Evolutionary conservation across 2,797 vertebrate species (phyloP).

Genomic region (Phyllotis vaccarum): DNA sequence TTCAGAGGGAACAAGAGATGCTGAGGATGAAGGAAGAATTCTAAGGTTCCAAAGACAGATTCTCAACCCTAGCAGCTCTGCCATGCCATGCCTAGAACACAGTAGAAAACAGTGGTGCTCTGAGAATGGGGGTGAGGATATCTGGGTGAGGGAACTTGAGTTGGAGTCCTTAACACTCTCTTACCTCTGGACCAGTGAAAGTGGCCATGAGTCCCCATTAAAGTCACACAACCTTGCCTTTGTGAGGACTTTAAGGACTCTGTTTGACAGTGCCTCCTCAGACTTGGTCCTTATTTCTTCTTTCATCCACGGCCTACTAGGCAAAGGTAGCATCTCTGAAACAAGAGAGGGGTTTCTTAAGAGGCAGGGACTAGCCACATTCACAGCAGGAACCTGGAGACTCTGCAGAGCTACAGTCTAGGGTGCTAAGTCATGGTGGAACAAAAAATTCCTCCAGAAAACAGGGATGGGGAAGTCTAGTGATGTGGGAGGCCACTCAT

Average conservation of each 20-base stretch:
- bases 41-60: not conserved
- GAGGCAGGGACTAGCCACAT: not conserved
- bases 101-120: not conserved
- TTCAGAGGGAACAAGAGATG: not conserved
- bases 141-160: not conserved
- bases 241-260: not conserved
- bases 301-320: not conserved
- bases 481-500: fast-evolving
- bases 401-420: not conserved
- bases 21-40: not conserved
- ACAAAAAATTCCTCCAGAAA: not conserved
- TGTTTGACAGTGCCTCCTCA: not conserved
- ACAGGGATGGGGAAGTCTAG: not conserved
- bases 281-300: not conserved
- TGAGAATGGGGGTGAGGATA: not conserved
- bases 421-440: not conserved
- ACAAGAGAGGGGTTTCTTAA: too few species aligned
- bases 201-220: fast-evolving
- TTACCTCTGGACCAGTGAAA: not conserved
- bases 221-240: not conserved
- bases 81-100: not conserved
- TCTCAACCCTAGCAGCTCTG: not conserved
- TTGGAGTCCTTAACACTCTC: not conserved
- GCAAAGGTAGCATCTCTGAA: not conserved
- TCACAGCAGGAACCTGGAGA: not conserved